These are phyloP conservation scores for Tenthredo mesomela DNA, from an alignment of 2,888 invertebrate genomes.

Conservation along the genomic window DNA sequence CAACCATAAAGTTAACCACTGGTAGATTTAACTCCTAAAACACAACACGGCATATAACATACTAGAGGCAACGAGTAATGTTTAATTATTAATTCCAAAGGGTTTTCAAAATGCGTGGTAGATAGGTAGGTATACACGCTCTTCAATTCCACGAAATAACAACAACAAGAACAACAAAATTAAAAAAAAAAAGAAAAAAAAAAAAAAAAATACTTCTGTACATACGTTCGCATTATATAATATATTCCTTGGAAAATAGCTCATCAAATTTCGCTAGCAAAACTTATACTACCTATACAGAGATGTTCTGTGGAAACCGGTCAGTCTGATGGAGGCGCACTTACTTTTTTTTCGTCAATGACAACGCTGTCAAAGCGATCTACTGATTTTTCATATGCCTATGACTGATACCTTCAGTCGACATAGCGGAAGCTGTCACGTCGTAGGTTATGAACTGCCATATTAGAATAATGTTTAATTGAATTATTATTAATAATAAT, in stretches of 20 bases:
- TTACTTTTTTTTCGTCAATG: no score
- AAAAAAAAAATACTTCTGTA: not conserved
- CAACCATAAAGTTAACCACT: not conserved
- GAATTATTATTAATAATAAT: no score
- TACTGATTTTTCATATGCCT: no score
- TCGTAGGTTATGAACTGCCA: no score
- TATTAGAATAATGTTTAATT: no score
- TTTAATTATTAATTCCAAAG: slow-evolving; percentile 33
- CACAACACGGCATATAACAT: not conserved
- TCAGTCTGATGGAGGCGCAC: no score
- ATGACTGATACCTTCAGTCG: no score
- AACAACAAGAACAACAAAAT: not conserved
- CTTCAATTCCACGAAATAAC: not conserved
- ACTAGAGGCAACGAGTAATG: slow-evolving; percentile 12
- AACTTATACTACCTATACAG: no score
- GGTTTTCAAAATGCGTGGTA: not conserved
- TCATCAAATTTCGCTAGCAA: not conserved
- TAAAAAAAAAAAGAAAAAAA: not conserved
- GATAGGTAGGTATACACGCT: not conserved
- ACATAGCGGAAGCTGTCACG: no score
- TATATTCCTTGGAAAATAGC: not conserved
- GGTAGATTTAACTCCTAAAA: not conserved
- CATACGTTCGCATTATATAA: not conserved
- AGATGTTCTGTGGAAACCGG: no score
- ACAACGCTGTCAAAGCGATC: no score